phyloP scores from a whole-genome alignment of 2,888 invertebrate genomes.

The Phortica magna region DNA sequence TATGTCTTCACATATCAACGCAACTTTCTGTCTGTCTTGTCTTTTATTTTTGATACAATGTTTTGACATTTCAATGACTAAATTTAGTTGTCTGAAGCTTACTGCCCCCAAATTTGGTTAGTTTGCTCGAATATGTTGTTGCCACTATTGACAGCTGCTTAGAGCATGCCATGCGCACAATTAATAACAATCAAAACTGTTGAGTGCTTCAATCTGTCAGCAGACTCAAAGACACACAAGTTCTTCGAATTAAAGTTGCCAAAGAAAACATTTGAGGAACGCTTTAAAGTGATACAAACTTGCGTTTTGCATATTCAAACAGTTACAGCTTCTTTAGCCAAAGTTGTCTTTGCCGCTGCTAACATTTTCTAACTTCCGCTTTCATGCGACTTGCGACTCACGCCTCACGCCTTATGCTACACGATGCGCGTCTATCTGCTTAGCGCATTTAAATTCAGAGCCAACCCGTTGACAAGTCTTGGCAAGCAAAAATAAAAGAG shows the following conservation, averaged over 20 bases:
- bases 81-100: conserved; percentile 7
- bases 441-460: conserved; percentile 11
- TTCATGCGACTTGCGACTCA: too few species aligned
- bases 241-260: conserved; percentile 56
- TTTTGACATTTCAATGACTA: conserved; percentile 20
- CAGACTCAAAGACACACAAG: conserved; percentile 22
- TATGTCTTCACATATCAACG: not conserved
- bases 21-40: not conserved
- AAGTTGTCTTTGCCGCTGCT: not conserved
- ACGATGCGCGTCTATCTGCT: not conserved
- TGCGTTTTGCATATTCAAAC: conserved; percentile 19
- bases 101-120: not conserved
- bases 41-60: not conserved
- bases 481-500: not conserved
- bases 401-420: too few species aligned
- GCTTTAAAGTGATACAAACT: not conserved
- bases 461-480: conserved; percentile 5
- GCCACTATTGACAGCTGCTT: conserved; percentile 6
- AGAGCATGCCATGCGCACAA: conserved; percentile 28
- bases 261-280: conserved; percentile 25
- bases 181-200: conserved; percentile 62
- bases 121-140: not conserved
- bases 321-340: not conserved
- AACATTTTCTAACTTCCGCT: not conserved
- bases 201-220: conserved; percentile 61